These are phyloP conservation scores for Xiphophorus maculatus DNA, from an alignment of 2,113 vertebrate genomes.

Conservation along the genomic window DNA sequence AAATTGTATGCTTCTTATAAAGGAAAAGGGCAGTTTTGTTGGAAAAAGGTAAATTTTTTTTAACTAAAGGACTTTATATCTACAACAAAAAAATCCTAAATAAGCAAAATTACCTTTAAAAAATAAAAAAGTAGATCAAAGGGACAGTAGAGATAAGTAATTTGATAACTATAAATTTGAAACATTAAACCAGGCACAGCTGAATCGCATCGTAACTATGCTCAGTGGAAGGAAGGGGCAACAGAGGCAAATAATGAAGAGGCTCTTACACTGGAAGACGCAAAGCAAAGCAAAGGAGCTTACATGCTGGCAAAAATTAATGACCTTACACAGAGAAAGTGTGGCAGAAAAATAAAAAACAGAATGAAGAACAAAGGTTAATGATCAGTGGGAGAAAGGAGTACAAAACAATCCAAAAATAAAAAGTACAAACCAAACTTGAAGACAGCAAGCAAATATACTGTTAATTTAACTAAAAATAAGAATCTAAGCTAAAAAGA, in stretches of 20 bases:
- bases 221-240: no score
- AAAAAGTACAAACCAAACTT: background rate
- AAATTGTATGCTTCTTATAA: background rate
- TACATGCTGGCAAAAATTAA: no score
- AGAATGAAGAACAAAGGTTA: background rate
- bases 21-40: background rate
- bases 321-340: background rate
- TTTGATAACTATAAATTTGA: background rate
- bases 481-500: no score
- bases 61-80: background rate
- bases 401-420: background rate
- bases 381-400: background rate
- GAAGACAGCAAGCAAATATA: background rate
- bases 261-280: no score
- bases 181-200: background rate
- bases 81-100: background rate
- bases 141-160: background rate
- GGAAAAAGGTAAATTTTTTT: background rate
- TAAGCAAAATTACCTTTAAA: background rate
- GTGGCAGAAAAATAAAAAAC: background rate
- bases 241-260: no score
- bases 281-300: no score
- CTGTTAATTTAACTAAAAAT: background rate
- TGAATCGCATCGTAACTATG: background rate
- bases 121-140: background rate